These are phyloP conservation scores for Morone chrysops DNA, from an alignment of 2,113 vertebrate species.

Conservation along the genomic window DNA sequence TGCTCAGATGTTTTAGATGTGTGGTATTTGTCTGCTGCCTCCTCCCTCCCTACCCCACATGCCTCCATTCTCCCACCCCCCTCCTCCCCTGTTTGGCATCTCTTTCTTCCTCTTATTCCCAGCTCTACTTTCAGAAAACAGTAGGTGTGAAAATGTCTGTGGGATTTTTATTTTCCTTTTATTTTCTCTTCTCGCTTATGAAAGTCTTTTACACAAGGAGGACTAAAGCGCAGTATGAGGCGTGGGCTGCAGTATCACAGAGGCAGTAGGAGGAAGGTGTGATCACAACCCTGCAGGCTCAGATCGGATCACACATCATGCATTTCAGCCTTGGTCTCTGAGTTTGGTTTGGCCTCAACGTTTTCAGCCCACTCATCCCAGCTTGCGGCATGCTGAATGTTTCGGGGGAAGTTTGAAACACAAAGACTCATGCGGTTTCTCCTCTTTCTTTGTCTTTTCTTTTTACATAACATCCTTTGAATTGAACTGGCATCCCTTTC, in stretches of 20 bases:
- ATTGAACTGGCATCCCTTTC: constrained; percentile 21
- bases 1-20: constrained; percentile 50
- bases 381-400: constrained; percentile 23
- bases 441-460: constrained; percentile 11
- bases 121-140: constrained; percentile 56
- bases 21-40: constrained; percentile 26
- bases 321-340: constrained; percentile 40
- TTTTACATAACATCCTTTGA: constrained; percentile 51
- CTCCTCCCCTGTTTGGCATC: constrained; percentile 27
- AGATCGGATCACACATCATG: constrained; percentile 42
- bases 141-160: constrained; percentile 57
- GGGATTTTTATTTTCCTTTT: constrained; percentile 39
- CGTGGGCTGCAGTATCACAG: constrained; percentile 57
- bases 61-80: not conserved
- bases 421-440: constrained; percentile 14
- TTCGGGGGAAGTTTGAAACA: constrained; percentile 31
- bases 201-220: constrained; percentile 31
- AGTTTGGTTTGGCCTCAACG: constrained; percentile 31
- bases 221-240: constrained; percentile 33
- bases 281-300: constrained; percentile 60
- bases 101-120: constrained; percentile 45
- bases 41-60: not conserved
- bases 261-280: constrained; percentile 60
- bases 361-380: constrained; percentile 55
- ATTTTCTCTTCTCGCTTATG: constrained; percentile 13